phyloP scores from a whole-genome alignment of 2,113 vertebrate genomes.

The Orthochromis malagaraziensis region DNA sequence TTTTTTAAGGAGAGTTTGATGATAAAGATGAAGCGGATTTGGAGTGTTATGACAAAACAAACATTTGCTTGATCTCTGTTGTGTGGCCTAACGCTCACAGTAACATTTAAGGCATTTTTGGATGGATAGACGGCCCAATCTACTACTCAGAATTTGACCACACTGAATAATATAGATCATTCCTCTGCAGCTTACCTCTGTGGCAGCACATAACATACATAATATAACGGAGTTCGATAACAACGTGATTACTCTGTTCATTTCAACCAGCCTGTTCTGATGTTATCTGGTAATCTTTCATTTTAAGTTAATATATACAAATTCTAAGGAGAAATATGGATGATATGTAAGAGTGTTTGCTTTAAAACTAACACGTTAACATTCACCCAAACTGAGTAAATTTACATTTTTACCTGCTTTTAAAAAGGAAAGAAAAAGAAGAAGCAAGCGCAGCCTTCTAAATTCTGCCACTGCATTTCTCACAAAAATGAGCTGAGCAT shows the following conservation, averaged over 20 bases:
- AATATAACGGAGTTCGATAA: not conserved
- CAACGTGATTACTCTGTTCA: not conserved
- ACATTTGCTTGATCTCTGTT: not conserved
- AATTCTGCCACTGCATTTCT: not conserved
- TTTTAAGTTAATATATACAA: not conserved
- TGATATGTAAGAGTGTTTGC: not conserved
- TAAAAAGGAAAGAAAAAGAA: not conserved
- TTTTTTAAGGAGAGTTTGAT: not conserved
- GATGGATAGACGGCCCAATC: not conserved
- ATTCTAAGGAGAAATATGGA: not conserved
- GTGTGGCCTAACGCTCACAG: not conserved
- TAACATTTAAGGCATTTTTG: not conserved
- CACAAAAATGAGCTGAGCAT: not conserved
- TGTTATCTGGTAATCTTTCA: not conserved
- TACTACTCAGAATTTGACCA: not conserved
- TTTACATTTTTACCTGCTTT: not conserved
- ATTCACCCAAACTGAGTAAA: not conserved
- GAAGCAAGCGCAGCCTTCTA: not conserved
- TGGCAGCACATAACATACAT: not conserved
- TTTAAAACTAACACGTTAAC: not conserved
- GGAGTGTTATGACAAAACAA: not conserved
- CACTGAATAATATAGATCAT: not conserved
- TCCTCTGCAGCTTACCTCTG: not conserved
- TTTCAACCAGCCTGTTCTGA: not conserved
- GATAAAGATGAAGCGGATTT: not conserved